Evolutionary conservation across 2,888 invertebrate genomes (phyloP).

Genomic region (Eupithecia inturbata): DNA sequence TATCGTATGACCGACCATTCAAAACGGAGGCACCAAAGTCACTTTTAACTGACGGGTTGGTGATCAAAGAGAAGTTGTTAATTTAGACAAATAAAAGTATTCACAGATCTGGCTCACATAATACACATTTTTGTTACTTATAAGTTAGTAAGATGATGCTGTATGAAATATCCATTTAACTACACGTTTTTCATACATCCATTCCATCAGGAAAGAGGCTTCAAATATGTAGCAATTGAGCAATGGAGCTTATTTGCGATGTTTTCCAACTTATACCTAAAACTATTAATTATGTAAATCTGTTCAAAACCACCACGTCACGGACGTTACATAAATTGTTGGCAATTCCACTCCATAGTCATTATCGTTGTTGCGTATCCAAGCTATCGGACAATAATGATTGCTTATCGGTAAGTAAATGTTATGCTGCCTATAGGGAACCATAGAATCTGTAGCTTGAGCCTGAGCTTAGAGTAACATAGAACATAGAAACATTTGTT

Average conservation of each 20-base stretch:
- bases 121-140: no score
- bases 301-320: conserved; percentile 25
- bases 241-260: neutral
- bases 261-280: neutral
- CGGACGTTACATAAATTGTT: conserved; percentile 34
- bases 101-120: no score
- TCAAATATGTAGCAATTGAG: neutral
- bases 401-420: conserved; percentile 11
- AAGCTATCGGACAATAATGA: conserved; percentile 33
- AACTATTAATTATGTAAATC: neutral
- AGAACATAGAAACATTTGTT: no score
- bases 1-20: neutral
- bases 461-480: no score
- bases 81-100: no score
- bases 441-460: neutral
- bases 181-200: no score
- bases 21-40: neutral
- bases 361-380: conserved; percentile 30
- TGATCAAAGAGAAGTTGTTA: neutral
- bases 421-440: neutral
- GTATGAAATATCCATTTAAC: no score
- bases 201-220: neutral
- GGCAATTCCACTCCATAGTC: conserved; percentile 32
- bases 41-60: neutral
- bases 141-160: no score